Conservation (phyloP, 2,113 vertebrate genomes). For the Poeciliopsis prolifica region DNA sequence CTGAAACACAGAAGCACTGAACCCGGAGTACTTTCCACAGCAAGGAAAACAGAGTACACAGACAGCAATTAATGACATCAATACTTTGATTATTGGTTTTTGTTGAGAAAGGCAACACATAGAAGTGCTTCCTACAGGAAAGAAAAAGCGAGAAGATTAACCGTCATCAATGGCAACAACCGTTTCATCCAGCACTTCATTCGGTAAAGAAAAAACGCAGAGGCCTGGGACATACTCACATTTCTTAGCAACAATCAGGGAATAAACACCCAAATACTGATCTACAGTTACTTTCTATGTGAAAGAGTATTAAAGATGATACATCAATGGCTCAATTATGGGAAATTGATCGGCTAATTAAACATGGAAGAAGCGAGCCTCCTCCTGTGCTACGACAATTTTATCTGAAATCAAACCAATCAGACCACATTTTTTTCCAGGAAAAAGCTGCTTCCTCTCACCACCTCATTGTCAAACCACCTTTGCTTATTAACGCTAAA, state of each 20-base stretch:
- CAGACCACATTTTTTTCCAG: too few relatives aligned
- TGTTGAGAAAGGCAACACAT: too few relatives aligned
- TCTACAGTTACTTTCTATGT: neutral
- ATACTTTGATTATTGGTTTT: too few relatives aligned
- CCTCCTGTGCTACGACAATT: neutral
- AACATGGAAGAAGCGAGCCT: neutral
- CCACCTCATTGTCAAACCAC: neutral
- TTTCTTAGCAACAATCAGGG: neutral
- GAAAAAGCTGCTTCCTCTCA: neutral
- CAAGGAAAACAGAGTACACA: too few relatives aligned
- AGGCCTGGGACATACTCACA: neutral
- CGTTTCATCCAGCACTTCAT: neutral
- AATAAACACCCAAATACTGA: neutral
- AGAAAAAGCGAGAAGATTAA: too few relatives aligned
- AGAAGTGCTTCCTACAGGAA: too few relatives aligned
- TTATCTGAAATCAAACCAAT: neutral
- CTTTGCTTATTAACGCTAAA: neutral
- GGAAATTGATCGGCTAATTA: neutral
- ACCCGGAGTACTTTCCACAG: too few relatives aligned
- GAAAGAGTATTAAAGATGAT: neutral
- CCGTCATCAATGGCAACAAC: too few relatives aligned
- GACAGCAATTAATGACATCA: too few relatives aligned
- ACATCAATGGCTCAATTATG: neutral
- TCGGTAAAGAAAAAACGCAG: neutral
- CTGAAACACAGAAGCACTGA: too few relatives aligned